phyloP scores from a whole-genome alignment of 2,888 invertebrate genomes.

The Onthophagus sagittarius region DNA sequence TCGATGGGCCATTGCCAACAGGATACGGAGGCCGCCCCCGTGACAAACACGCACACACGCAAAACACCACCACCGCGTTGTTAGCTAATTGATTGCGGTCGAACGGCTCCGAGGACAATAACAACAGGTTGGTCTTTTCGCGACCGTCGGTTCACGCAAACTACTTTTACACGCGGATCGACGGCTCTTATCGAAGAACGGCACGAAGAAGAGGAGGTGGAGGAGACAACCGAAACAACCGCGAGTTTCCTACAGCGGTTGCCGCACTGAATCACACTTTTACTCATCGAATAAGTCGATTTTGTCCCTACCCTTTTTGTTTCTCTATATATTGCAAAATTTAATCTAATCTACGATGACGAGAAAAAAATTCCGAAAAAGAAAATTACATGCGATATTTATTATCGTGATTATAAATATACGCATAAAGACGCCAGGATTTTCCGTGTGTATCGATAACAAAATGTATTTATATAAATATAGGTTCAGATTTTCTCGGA shows the following conservation, averaged over 20 bases:
- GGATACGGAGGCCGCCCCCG: conserved; percentile 17
- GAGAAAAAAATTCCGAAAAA: not conserved
- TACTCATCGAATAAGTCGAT: not conserved
- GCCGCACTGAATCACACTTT: not conserved
- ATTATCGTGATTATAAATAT: too few relatives aligned
- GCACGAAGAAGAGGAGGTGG: not conserved
- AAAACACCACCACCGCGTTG: not conserved
- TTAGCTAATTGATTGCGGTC: not conserved
- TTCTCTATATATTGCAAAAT: too few relatives aligned
- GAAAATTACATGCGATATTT: not conserved
- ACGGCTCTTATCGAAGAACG: not conserved
- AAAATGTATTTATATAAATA: too few relatives aligned
- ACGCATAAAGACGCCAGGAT: too few relatives aligned
- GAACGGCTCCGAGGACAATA: not conserved
- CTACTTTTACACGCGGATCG: not conserved
- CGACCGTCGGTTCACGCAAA: not conserved
- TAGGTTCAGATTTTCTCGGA: too few relatives aligned
- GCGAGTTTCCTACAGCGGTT: not conserved
- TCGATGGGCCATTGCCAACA: conserved; percentile 28
- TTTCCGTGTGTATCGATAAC: too few relatives aligned
- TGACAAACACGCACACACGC: conserved; percentile 1
- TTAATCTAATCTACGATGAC: not conserved
- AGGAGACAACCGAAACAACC: not conserved
- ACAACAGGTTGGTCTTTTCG: not conserved
- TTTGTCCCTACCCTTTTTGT: not conserved